A percentile compares a stretch with the other conserved stretches of the same genome.
phyloP scores from a whole-genome alignment of 2,113 vertebrate genomes.

The Tachysurus vachellii region DNA sequence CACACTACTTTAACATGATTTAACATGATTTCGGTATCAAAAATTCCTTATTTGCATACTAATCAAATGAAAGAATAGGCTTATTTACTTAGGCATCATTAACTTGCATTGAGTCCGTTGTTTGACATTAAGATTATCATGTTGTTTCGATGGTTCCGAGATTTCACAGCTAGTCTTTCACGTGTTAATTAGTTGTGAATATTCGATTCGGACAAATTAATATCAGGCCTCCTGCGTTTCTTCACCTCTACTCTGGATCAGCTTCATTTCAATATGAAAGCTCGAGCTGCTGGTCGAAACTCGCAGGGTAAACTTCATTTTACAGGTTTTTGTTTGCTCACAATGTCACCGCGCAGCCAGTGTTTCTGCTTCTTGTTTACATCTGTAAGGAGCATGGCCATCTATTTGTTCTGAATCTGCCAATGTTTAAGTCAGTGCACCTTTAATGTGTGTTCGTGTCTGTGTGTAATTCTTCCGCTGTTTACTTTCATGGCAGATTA shows the following conservation, averaged over 20 bases:
- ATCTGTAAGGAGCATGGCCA: background rate
- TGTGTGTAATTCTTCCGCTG: background rate
- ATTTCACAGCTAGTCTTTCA: constrained; percentile 54
- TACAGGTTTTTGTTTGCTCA: background rate
- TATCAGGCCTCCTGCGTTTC: constrained; percentile 25
- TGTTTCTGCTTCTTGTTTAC: background rate
- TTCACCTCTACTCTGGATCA: constrained; percentile 3
- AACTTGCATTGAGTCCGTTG: constrained; percentile 55
- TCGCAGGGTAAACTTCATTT: constrained; percentile 5
- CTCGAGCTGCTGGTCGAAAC: constrained; percentile 32
- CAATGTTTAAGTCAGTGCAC: background rate
- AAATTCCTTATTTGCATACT: constrained; percentile 60
- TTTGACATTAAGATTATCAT: constrained; percentile 64
- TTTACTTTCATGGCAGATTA: background rate
- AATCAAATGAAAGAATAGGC: constrained; percentile 43
- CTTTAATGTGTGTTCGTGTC: background rate
- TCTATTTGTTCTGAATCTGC: background rate
- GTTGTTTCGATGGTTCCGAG: constrained; percentile 65
- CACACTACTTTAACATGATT: background rate
- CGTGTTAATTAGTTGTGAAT: constrained; percentile 54
- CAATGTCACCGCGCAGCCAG: background rate
- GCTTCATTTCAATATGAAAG: constrained; percentile 39
- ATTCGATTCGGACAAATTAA: constrained; percentile 55
- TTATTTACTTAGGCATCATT: constrained; percentile 60
- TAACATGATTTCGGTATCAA: constrained; percentile 20